Conservation (phyloP, 2,888 invertebrate genomes). For the Leptinotarsa rubiginosa region DNA sequence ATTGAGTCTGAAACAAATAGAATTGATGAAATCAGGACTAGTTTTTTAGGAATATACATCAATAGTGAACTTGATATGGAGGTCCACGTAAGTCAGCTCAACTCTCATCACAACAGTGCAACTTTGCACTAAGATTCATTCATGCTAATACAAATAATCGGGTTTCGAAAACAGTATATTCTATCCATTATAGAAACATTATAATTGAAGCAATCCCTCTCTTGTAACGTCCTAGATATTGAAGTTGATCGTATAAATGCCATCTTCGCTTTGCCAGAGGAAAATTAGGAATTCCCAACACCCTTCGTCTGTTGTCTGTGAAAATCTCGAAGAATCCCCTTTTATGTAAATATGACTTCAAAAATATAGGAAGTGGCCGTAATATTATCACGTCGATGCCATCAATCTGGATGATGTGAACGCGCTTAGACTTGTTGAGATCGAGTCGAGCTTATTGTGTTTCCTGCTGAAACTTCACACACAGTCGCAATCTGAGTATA, state of each 20-base stretch:
- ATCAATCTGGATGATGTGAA: slow-evolving; percentile 49
- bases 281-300: neutral
- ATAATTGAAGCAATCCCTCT: no score
- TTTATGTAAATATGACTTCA: slow-evolving; percentile 43
- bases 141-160: neutral
- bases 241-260: no score
- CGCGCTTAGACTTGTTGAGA: slow-evolving; percentile 49
- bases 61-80: slow-evolving; percentile 1
- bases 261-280: neutral
- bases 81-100: neutral
- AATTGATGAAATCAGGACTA: neutral
- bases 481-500: neutral
- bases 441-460: slow-evolving; percentile 27
- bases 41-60: neutral
- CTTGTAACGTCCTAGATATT: no score
- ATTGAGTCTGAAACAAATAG: slow-evolving; percentile 80
- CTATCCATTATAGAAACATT: neutral
- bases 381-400: slow-evolving; percentile 49
- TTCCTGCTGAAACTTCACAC: neutral
- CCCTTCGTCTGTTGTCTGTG: slow-evolving; percentile 5
- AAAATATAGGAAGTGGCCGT: slow-evolving; percentile 44
- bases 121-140: neutral
- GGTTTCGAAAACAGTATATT: neutral
- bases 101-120: slow-evolving; percentile 1
- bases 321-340: slow-evolving; percentile 38